Evolutionary conservation across 2,113 vertebrate genomes (phyloP).

Genomic region (Cryptoleucopteryx plumbea): DNA sequence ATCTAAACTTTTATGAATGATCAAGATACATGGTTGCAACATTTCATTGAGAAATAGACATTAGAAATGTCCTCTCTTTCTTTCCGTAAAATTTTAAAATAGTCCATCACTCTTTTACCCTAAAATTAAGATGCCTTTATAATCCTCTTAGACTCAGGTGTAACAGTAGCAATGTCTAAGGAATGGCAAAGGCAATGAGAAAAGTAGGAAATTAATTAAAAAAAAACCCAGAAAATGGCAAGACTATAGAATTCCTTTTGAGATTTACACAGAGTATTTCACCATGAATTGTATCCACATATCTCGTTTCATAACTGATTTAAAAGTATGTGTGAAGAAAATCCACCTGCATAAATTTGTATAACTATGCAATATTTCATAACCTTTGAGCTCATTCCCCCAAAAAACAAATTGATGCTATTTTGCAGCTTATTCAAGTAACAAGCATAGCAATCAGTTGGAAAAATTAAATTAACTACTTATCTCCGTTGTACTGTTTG

Average conservation of each 20-base stretch:
- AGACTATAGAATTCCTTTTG: neutral
- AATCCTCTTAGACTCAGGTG: neutral
- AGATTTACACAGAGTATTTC: neutral
- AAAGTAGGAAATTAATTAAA: neutral
- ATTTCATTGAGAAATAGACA: neutral
- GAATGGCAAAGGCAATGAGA: neutral
- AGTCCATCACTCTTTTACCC: neutral
- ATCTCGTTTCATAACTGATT: neutral
- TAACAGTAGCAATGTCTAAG: neutral
- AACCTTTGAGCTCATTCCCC: neutral
- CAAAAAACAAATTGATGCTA: neutral
- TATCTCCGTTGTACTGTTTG: neutral
- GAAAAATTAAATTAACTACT: conserved; percentile 32
- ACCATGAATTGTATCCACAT: neutral
- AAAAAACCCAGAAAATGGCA: neutral
- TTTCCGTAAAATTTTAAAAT: neutral
- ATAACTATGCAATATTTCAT: neutral
- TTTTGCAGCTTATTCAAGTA: neutral
- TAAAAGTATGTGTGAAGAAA: neutral
- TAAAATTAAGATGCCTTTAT: neutral
- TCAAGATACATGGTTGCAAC: neutral
- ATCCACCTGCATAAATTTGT: neutral
- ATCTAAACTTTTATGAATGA: neutral
- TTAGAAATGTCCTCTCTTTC: neutral
- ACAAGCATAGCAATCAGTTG: neutral